Evolutionary conservation across 2,888 invertebrate species (phyloP).

Genomic region (Dolichopus griseipennis): DNA sequence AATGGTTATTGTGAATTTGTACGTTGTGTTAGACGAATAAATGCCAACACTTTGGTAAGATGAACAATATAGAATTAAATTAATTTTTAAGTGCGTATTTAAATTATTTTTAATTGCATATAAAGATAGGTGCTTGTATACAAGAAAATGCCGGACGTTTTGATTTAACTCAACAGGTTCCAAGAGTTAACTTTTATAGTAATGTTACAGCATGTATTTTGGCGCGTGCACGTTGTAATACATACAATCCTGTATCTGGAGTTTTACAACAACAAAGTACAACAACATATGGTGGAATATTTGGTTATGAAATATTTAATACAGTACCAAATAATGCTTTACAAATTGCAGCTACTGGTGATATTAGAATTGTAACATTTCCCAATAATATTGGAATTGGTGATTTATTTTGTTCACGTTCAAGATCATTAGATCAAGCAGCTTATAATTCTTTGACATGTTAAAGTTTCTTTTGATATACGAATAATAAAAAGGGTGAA

Average conservation of each 20-base stretch:
- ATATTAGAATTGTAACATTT: conserved; percentile 49
- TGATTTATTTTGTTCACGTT: conserved; percentile 48
- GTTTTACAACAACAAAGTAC: conserved; percentile 49
- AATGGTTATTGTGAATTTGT: conserved; percentile 55
- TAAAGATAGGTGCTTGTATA: conserved; percentile 29
- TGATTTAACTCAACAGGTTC: conserved; percentile 22
- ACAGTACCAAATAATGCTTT: conserved; percentile 44
- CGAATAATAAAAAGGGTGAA: too few species aligned
- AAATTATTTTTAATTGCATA: neutral
- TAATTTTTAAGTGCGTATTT: too few species aligned
- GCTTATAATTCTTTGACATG: conserved; percentile 26
- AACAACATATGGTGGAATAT: conserved; percentile 12
- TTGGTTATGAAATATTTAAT: neutral
- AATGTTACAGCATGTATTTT: conserved; percentile 59
- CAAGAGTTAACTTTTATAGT: conserved; percentile 44
- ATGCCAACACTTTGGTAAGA: conserved; percentile 50
- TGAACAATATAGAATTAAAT: neutral
- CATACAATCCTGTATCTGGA: conserved; percentile 57
- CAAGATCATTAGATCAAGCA: conserved; percentile 48
- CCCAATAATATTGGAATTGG: conserved; percentile 46
- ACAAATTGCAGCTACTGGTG: conserved; percentile 49
- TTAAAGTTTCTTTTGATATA: too few species aligned
- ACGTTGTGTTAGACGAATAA: conserved; percentile 49
- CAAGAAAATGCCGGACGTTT: conserved; percentile 24
- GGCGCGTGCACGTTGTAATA: conserved; percentile 53